These are phyloP conservation scores for Synodontis membranacea DNA, from an alignment of 2,113 vertebrate genomes.

Conservation along the genomic window DNA sequence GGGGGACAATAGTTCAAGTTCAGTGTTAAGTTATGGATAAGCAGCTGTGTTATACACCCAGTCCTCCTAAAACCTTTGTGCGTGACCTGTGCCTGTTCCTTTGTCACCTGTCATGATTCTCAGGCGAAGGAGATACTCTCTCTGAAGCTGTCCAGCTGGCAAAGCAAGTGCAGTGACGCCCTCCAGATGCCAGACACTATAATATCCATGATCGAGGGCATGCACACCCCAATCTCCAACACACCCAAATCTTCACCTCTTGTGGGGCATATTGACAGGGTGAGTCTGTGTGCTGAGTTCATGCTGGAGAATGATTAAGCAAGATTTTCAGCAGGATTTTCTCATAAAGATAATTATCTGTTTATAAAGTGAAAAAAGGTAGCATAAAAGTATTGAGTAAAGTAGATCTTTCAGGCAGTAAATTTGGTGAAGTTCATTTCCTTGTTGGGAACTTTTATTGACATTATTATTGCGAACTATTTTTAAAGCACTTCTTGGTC, in stretches of 20 bases:
- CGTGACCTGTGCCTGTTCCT: neutral
- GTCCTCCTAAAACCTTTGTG: neutral
- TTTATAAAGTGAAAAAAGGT: neutral
- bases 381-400: neutral
- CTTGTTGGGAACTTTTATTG: neutral
- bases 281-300: slow-evolving; percentile 61
- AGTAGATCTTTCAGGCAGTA: neutral
- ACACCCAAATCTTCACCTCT: slow-evolving; percentile 81
- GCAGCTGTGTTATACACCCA: neutral
- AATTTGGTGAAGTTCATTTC: neutral
- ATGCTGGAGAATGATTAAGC: slow-evolving; percentile 3
- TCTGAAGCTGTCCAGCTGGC: slow-evolving; percentile 84
- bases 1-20: neutral
- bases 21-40: neutral
- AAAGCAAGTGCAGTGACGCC: slow-evolving; percentile 88
- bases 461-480: neutral
- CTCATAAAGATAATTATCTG: neutral
- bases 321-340: neutral
- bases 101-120: slow-evolving; percentile 2
- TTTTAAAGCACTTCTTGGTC: neutral
- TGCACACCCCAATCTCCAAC: slow-evolving; percentile 71
- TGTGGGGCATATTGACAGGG: slow-evolving; percentile 74
- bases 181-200: slow-evolving; percentile 87
- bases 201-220: slow-evolving; percentile 83
- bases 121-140: slow-evolving; percentile 87